phyloP scores from a whole-genome alignment of 2,888 invertebrate genomes.

The Caenorhabditis doughertyi region DNA sequence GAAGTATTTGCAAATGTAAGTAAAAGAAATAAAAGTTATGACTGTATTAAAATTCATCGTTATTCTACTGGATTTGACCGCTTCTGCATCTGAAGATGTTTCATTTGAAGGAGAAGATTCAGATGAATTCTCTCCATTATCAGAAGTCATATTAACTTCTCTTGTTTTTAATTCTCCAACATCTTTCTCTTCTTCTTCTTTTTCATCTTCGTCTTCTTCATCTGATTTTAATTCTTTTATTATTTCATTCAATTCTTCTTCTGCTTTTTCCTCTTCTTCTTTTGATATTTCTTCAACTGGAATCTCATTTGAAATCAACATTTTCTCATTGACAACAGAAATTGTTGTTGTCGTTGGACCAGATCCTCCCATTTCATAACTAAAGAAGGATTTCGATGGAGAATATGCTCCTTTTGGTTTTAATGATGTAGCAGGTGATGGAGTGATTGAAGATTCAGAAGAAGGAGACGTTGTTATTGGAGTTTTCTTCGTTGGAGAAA shows the following conservation, averaged over 20 bases:
- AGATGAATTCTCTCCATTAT: background rate
- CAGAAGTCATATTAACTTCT: conserved; percentile 36
- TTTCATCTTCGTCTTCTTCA: conserved; percentile 35
- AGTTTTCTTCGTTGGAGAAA: conserved; percentile 2
- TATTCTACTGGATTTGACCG: conserved; percentile 35
- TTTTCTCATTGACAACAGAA: background rate
- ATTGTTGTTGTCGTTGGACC: conserved; percentile 20
- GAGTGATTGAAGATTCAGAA: background rate
- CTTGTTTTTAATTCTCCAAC: conserved; percentile 50
- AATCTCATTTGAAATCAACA: conserved; percentile 44
- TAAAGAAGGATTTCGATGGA: conserved; percentile 61
- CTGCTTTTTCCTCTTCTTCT: conserved; percentile 45
- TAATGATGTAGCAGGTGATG: conserved; percentile 22
- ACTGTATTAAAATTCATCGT: conserved; percentile 6
- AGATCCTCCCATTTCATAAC: conserved; percentile 39
- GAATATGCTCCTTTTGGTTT: conserved; percentile 58
- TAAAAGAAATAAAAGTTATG: background rate
- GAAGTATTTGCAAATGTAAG: conserved; percentile 17
- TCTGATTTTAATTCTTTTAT: conserved; percentile 55
- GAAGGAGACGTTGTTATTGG: conserved; percentile 1
- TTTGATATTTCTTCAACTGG: conserved; percentile 24
- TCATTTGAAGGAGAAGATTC: conserved; percentile 15
- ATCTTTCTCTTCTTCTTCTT: conserved; percentile 14
- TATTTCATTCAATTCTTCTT: conserved; percentile 57
- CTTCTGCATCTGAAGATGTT: conserved; percentile 49